Percentiles rank a stretch among this genome's conserved stretches.
Conservation (phyloP, 1,140 invertebrate species). For the Lepidurus apus region DNA sequence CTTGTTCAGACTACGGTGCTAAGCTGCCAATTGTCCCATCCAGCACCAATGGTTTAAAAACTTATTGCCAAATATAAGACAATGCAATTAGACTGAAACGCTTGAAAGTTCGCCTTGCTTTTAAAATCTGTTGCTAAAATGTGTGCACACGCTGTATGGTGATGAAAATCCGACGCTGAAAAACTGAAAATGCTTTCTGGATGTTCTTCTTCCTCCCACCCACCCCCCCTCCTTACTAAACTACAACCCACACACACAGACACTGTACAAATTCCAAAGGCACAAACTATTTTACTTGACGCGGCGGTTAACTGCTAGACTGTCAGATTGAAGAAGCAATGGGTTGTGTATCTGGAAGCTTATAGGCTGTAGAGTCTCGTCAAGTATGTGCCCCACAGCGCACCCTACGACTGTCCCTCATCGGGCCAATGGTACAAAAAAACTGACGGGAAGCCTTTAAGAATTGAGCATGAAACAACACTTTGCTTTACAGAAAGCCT, state of each 20-base stretch:
- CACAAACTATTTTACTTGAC: background rate
- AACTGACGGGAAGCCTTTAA: background rate
- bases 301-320: background rate
- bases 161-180: background rate
- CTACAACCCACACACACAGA: background rate
- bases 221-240: background rate
- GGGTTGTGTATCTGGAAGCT: background rate
- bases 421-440: background rate
- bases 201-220: background rate
- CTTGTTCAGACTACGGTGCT: background rate
- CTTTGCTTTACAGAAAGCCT: slow-evolving; percentile 1
- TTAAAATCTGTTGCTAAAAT: background rate
- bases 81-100: background rate
- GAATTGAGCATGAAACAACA: background rate
- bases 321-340: background rate
- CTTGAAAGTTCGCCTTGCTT: background rate
- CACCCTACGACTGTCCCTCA: background rate
- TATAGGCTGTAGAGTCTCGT: background rate
- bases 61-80: background rate
- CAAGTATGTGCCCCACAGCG: background rate
- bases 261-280: background rate
- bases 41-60: background rate
- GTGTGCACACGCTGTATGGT: background rate
- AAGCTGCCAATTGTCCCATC: background rate
- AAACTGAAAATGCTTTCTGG: background rate